Base-by-base conservation (phyloP, 2,888 invertebrate species). In the Actias luna region DNA sequence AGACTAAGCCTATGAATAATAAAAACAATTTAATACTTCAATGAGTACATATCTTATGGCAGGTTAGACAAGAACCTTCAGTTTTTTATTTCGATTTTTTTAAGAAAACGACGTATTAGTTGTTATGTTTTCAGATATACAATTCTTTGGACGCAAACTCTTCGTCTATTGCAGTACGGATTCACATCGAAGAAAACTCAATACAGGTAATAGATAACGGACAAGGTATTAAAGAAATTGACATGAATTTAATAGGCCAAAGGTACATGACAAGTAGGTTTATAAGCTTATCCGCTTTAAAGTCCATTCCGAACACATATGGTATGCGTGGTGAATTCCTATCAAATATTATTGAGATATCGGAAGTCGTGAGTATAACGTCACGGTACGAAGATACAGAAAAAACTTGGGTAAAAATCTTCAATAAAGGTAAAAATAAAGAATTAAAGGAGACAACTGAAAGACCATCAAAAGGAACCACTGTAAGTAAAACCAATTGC, bases 131-230 rank as follows among this genome's bases (percentile, higher is more conserved):
- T 61, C 67, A 96, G 96, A 93, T 96, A 35, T 89, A 94, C 66
- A 96, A 97, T 85, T 93, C 96, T 31, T 79, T 97, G 66, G 96
- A 96, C 84, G 95, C 96, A 12, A 92, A 93, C 67, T 94, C 96
- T 1, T 94, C 94, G 22, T 94, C 95, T 29, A 93, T 97, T 63
- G 96, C 96, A 25, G 91, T 97, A 61, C 91, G 96, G 74, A 79
- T 97, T 29, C 89, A 96, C 80, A 83, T 95, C 31, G 78, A 87
- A 63, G 90, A 93, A 66, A 93, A 93, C 72, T 93, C 92, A 69
- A 92, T 97, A 69, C 96, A 96, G 93, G 95, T 97, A 7, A 92
- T 96, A 46, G 97, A 97, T 79, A 96, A 97, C 89, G 97, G 97
- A 1, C 72, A 68, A 70, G 97, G 97, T 2, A 94, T 97, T 35